These are phyloP conservation scores for Poecilia wingei DNA, from an alignment of 2,797 vertebrate genomes.

Conservation along the genomic window DNA sequence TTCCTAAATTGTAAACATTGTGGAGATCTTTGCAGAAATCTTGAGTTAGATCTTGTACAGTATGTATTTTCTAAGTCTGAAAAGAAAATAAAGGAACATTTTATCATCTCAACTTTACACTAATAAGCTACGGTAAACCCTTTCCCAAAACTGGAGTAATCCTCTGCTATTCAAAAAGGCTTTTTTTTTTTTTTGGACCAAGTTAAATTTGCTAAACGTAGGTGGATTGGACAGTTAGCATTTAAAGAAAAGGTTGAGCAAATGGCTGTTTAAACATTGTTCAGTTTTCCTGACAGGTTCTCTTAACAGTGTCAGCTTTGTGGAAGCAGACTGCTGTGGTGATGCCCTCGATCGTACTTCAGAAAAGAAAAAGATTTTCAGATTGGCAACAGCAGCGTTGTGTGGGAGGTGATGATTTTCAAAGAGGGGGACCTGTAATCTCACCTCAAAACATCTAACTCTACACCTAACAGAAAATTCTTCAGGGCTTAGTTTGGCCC, in stretches of 20 bases:
- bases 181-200: background rate
- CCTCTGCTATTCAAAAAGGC: background rate
- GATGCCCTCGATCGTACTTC: background rate
- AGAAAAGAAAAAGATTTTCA: background rate
- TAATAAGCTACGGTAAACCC: background rate
- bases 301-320: background rate
- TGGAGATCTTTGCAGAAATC: background rate
- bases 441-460: constrained; percentile 23
- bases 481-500: constrained; percentile 27
- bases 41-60: constrained; percentile 33
- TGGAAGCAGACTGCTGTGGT: background rate
- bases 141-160: background rate
- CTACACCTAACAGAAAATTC: constrained; percentile 18
- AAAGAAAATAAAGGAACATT: background rate
- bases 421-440: background rate
- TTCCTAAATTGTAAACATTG: background rate
- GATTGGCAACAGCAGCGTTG: constrained; percentile 21
- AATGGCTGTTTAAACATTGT: background rate
- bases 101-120: background rate
- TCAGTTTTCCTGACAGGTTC: constrained; percentile 3
- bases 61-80: constrained; percentile 50
- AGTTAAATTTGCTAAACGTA: constrained; percentile 9
- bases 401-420: constrained; percentile 13
- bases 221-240: constrained; percentile 3
- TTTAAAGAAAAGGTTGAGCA: constrained; percentile 2